Evolutionary conservation across 2,113 vertebrate genomes (phyloP).

Genomic region (Takifugu bimaculatus): DNA sequence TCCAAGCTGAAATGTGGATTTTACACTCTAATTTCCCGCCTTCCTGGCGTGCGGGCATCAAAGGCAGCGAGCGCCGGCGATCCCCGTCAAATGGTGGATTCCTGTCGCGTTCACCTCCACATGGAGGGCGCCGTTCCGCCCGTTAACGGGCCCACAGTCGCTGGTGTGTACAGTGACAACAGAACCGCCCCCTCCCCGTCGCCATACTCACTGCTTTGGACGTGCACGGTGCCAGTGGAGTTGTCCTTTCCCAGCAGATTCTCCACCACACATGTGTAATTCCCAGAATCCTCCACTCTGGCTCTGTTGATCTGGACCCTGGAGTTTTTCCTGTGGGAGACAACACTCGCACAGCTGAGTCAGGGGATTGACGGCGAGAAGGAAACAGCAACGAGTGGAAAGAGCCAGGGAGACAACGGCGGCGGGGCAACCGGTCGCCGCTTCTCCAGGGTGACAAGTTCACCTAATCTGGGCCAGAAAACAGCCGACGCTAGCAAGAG

Average conservation of each 20-base stretch:
- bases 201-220: slow-evolving; percentile 90
- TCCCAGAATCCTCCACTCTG: slow-evolving; percentile 90
- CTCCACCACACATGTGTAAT: slow-evolving; percentile 95
- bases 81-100: neutral
- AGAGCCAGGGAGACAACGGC: slow-evolving; percentile 31
- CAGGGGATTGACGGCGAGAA: slow-evolving; percentile 59
- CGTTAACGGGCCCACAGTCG: slow-evolving; percentile 28
- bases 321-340: slow-evolving; percentile 89
- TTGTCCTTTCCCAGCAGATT: slow-evolving; percentile 88
- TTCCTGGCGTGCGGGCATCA: slow-evolving; percentile 5
- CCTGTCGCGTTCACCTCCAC: slow-evolving; percentile 20
- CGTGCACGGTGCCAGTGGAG: slow-evolving; percentile 85
- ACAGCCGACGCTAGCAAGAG: no score
- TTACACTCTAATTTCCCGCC: slow-evolving; percentile 12
- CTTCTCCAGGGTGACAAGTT: slow-evolving; percentile 8
- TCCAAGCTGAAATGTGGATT: slow-evolving; percentile 25
- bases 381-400: slow-evolving; percentile 62
- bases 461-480: slow-evolving; percentile 3
- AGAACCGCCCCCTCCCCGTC: slow-evolving; percentile 38
- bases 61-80: neutral
- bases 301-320: slow-evolving; percentile 91
- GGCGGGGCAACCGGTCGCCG: slow-evolving; percentile 39
- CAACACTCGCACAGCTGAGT: slow-evolving; percentile 67
- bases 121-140: slow-evolving; percentile 16
- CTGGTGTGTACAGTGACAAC: slow-evolving; percentile 40